These are phyloP conservation scores for Lynx canadensis DNA, from an alignment of 2,113 vertebrate genomes.

Conservation along the genomic window DNA sequence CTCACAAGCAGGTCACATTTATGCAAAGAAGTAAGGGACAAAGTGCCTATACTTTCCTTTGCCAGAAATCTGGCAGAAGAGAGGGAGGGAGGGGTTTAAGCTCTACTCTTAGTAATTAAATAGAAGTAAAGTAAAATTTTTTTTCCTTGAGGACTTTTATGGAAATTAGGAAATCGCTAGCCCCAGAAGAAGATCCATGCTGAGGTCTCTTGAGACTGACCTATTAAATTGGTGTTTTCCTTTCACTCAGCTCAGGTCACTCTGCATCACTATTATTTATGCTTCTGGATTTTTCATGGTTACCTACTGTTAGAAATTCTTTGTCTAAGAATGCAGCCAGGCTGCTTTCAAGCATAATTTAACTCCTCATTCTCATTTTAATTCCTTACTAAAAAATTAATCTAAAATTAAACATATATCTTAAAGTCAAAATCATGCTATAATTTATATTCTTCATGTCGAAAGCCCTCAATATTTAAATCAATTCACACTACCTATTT, in stretches of 20 bases:
- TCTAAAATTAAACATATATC: not conserved
- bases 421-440: not conserved
- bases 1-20: slow-evolving; percentile 6
- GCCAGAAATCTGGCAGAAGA: not conserved
- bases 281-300: not conserved
- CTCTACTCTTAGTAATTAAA: not conserved
- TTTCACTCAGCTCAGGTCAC: not conserved
- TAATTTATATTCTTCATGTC: not conserved
- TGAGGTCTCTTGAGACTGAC: not conserved
- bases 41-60: not conserved
- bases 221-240: not conserved
- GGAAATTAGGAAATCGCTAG: not conserved
- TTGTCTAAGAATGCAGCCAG: not conserved
- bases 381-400: not conserved
- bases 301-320: not conserved
- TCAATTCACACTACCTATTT: not conserved
- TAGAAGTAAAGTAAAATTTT: not conserved
- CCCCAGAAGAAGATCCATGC: not conserved
- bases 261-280: not conserved
- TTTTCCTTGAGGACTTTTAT: not conserved
- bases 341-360: not conserved
- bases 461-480: not conserved
- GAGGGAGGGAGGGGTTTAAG: not conserved
- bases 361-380: not conserved
- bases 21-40: not conserved